phyloP scores from a whole-genome alignment of 2,888 invertebrate genomes.

The Lapara coniferarum region DNA sequence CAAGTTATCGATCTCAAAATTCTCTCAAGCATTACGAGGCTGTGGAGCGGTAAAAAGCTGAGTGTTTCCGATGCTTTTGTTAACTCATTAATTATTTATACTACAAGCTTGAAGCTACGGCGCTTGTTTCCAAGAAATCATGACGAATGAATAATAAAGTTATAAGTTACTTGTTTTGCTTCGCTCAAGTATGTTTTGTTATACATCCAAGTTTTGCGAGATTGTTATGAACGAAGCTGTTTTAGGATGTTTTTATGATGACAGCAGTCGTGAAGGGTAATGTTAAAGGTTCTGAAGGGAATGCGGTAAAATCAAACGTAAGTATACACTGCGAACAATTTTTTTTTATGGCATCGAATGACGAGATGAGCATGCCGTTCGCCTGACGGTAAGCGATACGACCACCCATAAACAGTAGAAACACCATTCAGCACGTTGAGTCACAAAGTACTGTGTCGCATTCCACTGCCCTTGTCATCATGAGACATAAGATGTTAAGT shows the following conservation, averaged over 20 bases:
- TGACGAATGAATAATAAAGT: conserved; percentile 51
- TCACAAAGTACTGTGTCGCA: no score
- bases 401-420: no score
- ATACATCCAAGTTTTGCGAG: background rate
- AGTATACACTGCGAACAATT: no score
- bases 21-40: conserved; percentile 28
- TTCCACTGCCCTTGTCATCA: no score
- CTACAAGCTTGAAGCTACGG: conserved; percentile 32
- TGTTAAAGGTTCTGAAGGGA: no score
- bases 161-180: conserved; percentile 41
- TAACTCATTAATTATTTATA: conserved; percentile 52
- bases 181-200: background rate
- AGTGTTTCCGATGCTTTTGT: conserved; percentile 45
- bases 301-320: no score
- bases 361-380: no score
- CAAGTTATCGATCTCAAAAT: conserved; percentile 25
- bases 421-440: no score
- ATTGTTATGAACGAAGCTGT: background rate
- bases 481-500: no score
- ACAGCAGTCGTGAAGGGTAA: no score
- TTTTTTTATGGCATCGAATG: no score
- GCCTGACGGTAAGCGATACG: no score
- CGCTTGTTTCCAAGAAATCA: conserved; percentile 46
- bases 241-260: background rate
- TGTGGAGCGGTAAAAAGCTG: conserved; percentile 41